Base-by-base conservation (phyloP, 2,113 vertebrate species). In the Emberiza fucata region DNA sequence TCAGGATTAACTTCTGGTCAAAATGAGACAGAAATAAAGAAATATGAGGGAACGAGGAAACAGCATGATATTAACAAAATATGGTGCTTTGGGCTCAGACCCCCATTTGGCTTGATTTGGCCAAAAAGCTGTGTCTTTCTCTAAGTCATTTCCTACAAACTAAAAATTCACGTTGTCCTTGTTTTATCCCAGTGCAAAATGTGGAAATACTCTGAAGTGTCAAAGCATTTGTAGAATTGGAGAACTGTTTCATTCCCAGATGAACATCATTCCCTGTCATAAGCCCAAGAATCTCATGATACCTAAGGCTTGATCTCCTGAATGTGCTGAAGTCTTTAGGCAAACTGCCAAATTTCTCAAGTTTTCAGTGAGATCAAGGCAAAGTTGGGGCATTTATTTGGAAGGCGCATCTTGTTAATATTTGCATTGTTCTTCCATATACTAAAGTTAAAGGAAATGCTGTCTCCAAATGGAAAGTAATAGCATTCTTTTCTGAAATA, bases 311-410 rank as follows among this genome's bases (percentile, higher is more conserved):
- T 97, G 65, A 95, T 96, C 76, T 95, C 54, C 61, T 72, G 73
- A 76, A 71, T 60, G 37, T 92, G 86, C 80, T 95, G 83, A 92
- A 95, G 33, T 72, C 68, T 88, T 71, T 75, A 79, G 69, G 93
- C 86, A 94, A 88, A 84, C 37, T 95, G 89, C 91, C 88, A 97
- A 78, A 83, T 75, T 97, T 93, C 78, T 85, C 69, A 91, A 87
- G 61, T 91, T 95, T 95, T 94, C 83, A 37, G 48, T 94, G 65
- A 95, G 83, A 94, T 97, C 89, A 97, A 95, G 92, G 96, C 9
- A 0, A 91, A 88, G 12, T 56, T 86, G 69, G 73, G 65, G 37
- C 65, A 72, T 94, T 83, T 89, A 37, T 81, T 92, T 95, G 83
- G 77, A 95, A 95, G 83, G 22, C 31, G 2, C 44, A 68, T 91